Evolutionary conservation across 2,888 invertebrate species (phyloP), one percentile per base, ranked within the genome.

Genomic region (Ophion ellenae): DNA sequence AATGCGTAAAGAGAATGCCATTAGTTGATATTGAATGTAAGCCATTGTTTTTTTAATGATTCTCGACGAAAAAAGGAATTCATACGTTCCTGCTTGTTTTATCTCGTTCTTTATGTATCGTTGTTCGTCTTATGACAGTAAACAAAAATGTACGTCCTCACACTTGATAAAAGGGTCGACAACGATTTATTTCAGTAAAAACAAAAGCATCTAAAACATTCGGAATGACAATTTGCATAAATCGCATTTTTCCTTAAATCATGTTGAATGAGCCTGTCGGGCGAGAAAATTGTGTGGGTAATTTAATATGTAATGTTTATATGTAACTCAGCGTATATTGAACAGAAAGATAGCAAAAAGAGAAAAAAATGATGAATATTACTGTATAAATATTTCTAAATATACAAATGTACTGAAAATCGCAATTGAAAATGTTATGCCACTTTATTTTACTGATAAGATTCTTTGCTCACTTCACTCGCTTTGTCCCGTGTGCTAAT

Each of bases 371-470:
- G 75, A 85, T 83, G 76, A 86, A 87, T 87, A 88, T 88, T 88
- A 91, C 91, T 93, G 92, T 92, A 93, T 91, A 91, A 92, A 92
- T 92, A 92, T 93, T 93, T 93, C 93, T 93, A 92, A 93, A 93
- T 92, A 93, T 90, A 92, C 90, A 88, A 83, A 91, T 92, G 90
- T 92, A 91, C 90, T 90, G 87, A 89, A 89, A 89, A 67, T n/a
- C 32, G 20, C 0, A 9, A 47, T 47, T 57, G 45, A 20, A 24
- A n/a, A 20, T 36, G 9, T 24, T 36, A 71, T 9, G 5, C 14
- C 17, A 66, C 59, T 59, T 24, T 40, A 53, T 28, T 71, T 28
- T 36, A 45, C 11, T 20, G 28, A 14, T 74, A 17, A 32, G 0
- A 28, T n/a, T 64, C 7, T 11, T 61, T 66, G n/a, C 9, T 79